Conservation (phyloP, 2,797 vertebrate genomes). For the Siniperca undulata region DNA sequence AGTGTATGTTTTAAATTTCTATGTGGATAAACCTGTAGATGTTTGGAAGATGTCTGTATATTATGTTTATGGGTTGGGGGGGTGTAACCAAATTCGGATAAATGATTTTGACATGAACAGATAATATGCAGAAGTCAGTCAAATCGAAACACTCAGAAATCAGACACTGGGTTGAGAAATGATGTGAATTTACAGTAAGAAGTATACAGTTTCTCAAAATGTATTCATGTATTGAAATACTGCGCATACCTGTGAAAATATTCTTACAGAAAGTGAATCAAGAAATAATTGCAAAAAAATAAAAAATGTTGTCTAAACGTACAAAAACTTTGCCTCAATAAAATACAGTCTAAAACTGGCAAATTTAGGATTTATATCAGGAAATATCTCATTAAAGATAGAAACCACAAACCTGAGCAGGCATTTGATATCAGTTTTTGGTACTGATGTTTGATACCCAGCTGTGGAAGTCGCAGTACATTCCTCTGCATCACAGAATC, state of each 20-base stretch:
- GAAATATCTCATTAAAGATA: background rate
- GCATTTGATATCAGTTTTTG: background rate
- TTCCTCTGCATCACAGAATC: background rate
- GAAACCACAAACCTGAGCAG: background rate
- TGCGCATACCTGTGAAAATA: background rate
- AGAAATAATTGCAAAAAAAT: background rate
- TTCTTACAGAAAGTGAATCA: background rate
- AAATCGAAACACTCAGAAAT: background rate
- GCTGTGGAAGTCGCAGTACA: background rate
- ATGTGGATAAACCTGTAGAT: background rate
- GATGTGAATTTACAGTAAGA: background rate
- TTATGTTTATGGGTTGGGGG: too few species aligned
- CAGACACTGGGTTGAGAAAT: background rate
- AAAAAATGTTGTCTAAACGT: background rate
- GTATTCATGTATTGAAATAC: background rate
- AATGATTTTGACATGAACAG: too few species aligned
- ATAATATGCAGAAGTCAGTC: too few species aligned
- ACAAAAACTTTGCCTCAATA: background rate
- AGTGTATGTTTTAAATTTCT: background rate
- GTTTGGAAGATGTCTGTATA: background rate
- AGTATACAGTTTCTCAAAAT: background rate
- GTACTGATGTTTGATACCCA: background rate
- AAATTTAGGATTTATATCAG: background rate
- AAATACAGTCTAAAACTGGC: background rate
- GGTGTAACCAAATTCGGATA: too few species aligned